A percentile compares a stretch with the other conserved stretches of the same genome.
Evolutionary conservation across 2,888 invertebrate species (phyloP).

Genomic region (Melolontha melolontha): DNA sequence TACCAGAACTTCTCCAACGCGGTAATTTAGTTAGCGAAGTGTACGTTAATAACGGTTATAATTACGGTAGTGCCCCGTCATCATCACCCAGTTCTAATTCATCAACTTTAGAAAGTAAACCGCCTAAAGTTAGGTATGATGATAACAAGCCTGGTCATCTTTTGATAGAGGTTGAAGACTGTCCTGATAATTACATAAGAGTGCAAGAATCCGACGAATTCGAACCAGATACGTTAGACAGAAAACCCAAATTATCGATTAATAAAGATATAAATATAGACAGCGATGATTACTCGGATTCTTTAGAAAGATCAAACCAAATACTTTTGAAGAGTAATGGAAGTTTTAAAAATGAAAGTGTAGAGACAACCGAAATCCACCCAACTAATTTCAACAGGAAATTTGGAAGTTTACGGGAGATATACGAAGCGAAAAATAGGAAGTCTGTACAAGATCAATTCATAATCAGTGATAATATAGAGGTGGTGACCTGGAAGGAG

Average conservation of each 20-base stretch:
- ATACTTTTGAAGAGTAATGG: conserved; percentile 77
- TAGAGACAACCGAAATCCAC: conserved; percentile 35
- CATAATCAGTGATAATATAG: neutral
- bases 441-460: conserved; percentile 59
- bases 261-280: conserved; percentile 28
- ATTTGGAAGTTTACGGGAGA: conserved; percentile 79
- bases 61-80: conserved; percentile 71
- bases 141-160: conserved; percentile 81
- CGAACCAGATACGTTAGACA: conserved; percentile 87
- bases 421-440: conserved; percentile 75
- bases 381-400: conserved; percentile 64
- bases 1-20: conserved; percentile 67
- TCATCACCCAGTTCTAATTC: conserved; percentile 69
- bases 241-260: conserved; percentile 74
- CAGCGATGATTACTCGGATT: conserved; percentile 65
- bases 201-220: conserved; percentile 86
- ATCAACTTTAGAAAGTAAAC: conserved; percentile 65
- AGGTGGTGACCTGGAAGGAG: conserved; percentile 31
- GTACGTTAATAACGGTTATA: conserved; percentile 81
- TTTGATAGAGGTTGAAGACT: conserved; percentile 86
- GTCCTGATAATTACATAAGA: conserved; percentile 80
- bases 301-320: conserved; percentile 69
- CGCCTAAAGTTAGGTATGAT: conserved; percentile 67
- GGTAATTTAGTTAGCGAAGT: conserved; percentile 78
- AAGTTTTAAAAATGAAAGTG: conserved; percentile 74